Conservation (phyloP, 2,888 invertebrate species). For the Hyposoter dolosus region DNA sequence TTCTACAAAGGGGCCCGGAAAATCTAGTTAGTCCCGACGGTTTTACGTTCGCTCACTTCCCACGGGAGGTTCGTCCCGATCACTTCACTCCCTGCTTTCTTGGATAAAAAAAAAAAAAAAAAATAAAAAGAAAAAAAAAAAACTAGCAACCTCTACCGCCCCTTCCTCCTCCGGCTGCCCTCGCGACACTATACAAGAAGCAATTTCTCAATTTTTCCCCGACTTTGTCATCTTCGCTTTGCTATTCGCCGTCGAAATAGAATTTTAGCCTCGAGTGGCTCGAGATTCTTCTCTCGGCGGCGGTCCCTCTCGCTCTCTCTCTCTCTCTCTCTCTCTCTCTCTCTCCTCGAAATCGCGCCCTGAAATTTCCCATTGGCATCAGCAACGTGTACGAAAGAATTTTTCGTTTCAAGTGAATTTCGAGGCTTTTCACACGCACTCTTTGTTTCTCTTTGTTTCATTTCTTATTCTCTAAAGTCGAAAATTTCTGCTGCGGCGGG, state of each 20-base stretch:
- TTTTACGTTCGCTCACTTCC: conserved; percentile 74
- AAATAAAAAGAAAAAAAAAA: not conserved
- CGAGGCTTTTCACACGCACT: conserved; percentile 6
- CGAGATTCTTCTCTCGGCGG: conserved; percentile 57
- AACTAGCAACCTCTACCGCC: conserved; percentile 51
- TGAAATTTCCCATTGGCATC: conserved; percentile 27
- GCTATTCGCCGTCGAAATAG: conserved; percentile 83
- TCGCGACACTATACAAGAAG: conserved; percentile 77
- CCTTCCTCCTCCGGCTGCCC: conserved; percentile 29
- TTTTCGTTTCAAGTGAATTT: conserved; percentile 49
- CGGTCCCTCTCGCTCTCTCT: conserved; percentile 45
- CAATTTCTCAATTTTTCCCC: conserved; percentile 84
- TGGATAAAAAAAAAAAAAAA: not conserved
- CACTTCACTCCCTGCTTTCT: not conserved
- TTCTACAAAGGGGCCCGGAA: conserved; percentile 77
- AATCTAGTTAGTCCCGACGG: conserved; percentile 81
- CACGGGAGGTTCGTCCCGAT: conserved; percentile 71
- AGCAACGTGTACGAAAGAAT: conserved; percentile 51
- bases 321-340: too few relatives aligned
- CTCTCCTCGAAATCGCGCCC: conserved; percentile 57
- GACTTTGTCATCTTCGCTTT: conserved; percentile 85
- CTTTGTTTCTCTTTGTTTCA: conserved; percentile 1
- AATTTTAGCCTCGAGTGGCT: conserved; percentile 80
- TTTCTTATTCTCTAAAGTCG: not conserved
- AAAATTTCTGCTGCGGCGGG: too few relatives aligned